phyloP scores from a whole-genome alignment of 2,113 vertebrate species.

The Pelusios castaneus region DNA sequence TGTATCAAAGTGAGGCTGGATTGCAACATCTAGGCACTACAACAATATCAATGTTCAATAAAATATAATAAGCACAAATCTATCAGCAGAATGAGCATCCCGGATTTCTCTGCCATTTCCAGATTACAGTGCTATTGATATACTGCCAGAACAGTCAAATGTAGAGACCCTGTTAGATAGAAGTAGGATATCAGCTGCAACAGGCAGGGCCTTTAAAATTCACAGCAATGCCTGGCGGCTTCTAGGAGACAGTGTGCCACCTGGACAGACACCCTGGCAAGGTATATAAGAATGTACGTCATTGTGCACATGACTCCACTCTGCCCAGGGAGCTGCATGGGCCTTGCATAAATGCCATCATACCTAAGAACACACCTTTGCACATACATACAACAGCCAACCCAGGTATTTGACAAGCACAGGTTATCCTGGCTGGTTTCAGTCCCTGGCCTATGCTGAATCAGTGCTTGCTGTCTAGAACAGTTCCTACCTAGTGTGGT shows the following conservation, averaged over 20 bases:
- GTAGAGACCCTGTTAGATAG: background rate
- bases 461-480: slow-evolving; percentile 4
- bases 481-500: background rate
- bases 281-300: background rate
- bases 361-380: background rate
- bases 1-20: slow-evolving; percentile 15
- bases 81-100: background rate
- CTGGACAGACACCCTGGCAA: background rate
- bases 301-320: background rate
- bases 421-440: slow-evolving; percentile 36
- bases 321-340: background rate
- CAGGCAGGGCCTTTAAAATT: background rate
- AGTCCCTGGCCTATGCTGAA: background rate
- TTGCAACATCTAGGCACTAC: background rate
- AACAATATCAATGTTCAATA: background rate
- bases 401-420: background rate
- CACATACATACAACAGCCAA: background rate
- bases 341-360: background rate
- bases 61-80: slow-evolving; percentile 15
- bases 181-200: background rate
- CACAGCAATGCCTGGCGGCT: background rate
- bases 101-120: slow-evolving; percentile 7
- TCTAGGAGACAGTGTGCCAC: background rate
- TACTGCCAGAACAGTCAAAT: background rate
- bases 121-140: background rate